Conservation (phyloP, 1,140 invertebrate species). For the Gonioctena quinquepunctata region DNA sequence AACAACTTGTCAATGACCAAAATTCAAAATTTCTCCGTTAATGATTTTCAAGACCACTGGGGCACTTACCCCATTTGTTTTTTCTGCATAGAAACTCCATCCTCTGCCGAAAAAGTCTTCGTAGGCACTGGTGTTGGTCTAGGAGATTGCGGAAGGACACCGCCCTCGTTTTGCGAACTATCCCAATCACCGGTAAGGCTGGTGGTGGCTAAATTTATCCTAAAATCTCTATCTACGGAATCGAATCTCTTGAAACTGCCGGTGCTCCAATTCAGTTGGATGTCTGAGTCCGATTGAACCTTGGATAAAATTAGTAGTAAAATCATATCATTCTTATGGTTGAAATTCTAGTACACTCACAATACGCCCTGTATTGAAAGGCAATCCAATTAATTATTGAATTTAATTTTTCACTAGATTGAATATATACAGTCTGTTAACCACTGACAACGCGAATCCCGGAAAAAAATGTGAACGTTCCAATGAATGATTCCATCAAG, state of each 20-base stretch:
- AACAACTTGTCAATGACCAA: too few relatives aligned
- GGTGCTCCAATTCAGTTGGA: constrained; percentile 62
- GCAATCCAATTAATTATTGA: too few relatives aligned
- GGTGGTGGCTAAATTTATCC: constrained; percentile 51
- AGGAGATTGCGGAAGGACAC: constrained; percentile 55
- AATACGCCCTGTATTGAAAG: too few relatives aligned
- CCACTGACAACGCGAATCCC: too few relatives aligned
- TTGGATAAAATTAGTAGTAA: constrained; percentile 38
- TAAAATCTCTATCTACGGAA: constrained; percentile 63
- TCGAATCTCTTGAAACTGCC: constrained; percentile 73
- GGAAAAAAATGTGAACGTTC: too few relatives aligned
- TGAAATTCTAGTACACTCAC: too few relatives aligned
- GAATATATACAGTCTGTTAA: too few relatives aligned
- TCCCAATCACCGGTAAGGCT: constrained; percentile 39
- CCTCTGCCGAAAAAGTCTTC: neutral
- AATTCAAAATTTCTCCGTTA: neutral
- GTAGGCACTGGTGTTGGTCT: constrained; percentile 55
- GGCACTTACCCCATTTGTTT: constrained; percentile 21
- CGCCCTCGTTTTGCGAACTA: constrained; percentile 25
- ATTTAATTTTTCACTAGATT: too few relatives aligned
- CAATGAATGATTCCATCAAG: too few relatives aligned
- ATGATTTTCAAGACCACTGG: too few relatives aligned
- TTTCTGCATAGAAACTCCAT: neutral
- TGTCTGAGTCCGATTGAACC: constrained; percentile 70
- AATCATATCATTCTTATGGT: neutral